Base-by-base conservation (phyloP, 2,888 invertebrate species). In the Lampropteryx suffumata region DNA sequence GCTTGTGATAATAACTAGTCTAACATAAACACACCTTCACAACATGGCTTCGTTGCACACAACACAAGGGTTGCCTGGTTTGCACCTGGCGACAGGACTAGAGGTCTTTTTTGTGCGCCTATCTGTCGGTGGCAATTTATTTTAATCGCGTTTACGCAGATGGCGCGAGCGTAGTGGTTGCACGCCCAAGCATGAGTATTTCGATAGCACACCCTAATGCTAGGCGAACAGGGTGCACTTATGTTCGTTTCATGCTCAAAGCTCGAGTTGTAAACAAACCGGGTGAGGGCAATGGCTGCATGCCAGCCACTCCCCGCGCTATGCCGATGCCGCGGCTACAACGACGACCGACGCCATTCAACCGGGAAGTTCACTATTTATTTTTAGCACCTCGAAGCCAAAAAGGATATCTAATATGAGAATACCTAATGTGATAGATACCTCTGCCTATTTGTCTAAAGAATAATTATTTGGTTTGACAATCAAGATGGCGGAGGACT, bases 301-400 rank as follows among this genome's bases (percentile, higher is more conserved):
- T 66, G 80, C 82, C 83, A 76, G 84, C 81, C 86, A 87, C 86
- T 86, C 84, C 84, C 67, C 80, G 67, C 67, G 64, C 58, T 7
- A 66, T 2, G 17, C 17, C 55, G 52, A 66, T 64, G 57, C 66
- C 51, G 60, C 74, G 71, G 73, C 71, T 59, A 64, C 73, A 70
- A 63, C 73, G 69, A 63, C 73, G 56, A 47, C n/a, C 81, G 77
- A 85, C 89, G 88, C 89, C 87, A 89, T 89, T 89, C 88, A 89
- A 89, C 89, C 88, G 88, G 89, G 88, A 89, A 89, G 85, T 89
- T 84, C 82, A 87, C 76, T 72, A 81, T 84, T 85, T 89, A 89
- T 89, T 87, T 89, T 86, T 89, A 89, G 87, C 74, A 73, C 77
- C 71, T 80, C 72, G 74, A 82, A 62, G 71, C 63, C 69, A 71